Base-by-base conservation (phyloP, 2,113 vertebrate species). In the Geococcyx californianus region DNA sequence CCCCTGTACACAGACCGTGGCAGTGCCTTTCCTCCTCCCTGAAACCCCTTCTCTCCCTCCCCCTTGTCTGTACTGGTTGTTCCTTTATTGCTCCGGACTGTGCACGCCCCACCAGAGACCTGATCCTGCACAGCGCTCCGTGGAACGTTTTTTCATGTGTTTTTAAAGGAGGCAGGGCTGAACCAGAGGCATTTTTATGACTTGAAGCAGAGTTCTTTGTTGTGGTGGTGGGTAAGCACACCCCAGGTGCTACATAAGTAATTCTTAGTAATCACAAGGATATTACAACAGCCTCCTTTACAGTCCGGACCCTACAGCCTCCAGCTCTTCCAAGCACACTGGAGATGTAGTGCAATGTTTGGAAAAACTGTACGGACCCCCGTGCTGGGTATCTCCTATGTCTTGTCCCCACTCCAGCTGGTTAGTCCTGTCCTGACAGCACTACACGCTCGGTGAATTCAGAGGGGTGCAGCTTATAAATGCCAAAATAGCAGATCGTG, bases 311-410 rank as follows among this genome's bases (percentile, higher is more conserved):
- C 26, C 49, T 11, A n/a, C 58, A 93, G 31, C 24, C 40, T 72
- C 31, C 7, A 3, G 31, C 12, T 62, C 45, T 19, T 16, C 20
- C 38, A 75, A 4, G 13, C 2, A 42, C 24, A 9, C 16, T 4
- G 34, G 5, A 52, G 21, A 1, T 51, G 25, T 3, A 58, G 29
- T 10, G 5, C 25, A 40, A 11, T 0, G 5, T 4, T 49, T 42
- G n/a, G 69, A 49, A 68, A 64, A 72, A 18, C 8, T 3, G 5
- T 21, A 8, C 0, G 0, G 14, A n/a, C 0, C 4, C 13, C 6
- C 16, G 3, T 5, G 12, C 36, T 78, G 33, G 8, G 24, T 64
- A n/a, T 31, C 9, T 77, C 52, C 24, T 12, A 11, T 29, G 28
- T 38, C 34, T 28, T 60, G 5, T 67, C 7, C 26, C 34, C 19